phyloP scores from a whole-genome alignment of 2,888 invertebrate species.

The Drosophila meridionalis region DNA sequence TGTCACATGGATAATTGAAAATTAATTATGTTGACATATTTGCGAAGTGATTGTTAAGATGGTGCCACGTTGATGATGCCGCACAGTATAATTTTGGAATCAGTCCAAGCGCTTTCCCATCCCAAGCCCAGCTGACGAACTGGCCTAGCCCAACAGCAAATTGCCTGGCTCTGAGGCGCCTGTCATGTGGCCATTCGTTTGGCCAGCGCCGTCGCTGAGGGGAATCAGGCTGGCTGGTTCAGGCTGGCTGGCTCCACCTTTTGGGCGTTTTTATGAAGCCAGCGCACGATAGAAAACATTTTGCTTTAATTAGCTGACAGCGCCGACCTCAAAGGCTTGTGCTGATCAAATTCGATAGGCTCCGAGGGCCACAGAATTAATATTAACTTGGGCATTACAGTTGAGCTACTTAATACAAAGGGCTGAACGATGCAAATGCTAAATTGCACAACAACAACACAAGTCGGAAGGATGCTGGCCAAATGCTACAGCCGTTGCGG shows the following conservation, averaged over 20 bases:
- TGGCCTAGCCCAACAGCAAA: slow-evolving; percentile 45
- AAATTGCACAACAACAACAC: slow-evolving; percentile 40
- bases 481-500: slow-evolving; percentile 65
- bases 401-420: slow-evolving; percentile 46
- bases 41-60: slow-evolving; percentile 73
- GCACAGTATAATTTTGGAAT: slow-evolving; percentile 58
- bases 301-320: slow-evolving; percentile 56
- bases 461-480: slow-evolving; percentile 66
- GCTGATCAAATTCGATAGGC: slow-evolving; percentile 32
- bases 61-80: slow-evolving; percentile 54
- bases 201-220: slow-evolving; percentile 3
- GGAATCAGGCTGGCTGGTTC: slow-evolving; percentile 21
- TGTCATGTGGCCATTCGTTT: slow-evolving; percentile 64
- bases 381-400: slow-evolving; percentile 38
- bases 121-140: background rate
- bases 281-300: slow-evolving; percentile 49
- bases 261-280: slow-evolving; percentile 39
- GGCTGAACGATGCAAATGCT: slow-evolving; percentile 48
- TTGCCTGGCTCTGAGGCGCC: slow-evolving; percentile 45
- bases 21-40: slow-evolving; percentile 81
- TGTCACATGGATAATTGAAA: slow-evolving; percentile 75
- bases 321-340: slow-evolving; percentile 36
- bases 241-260: slow-evolving; percentile 5
- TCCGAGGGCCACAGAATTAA: slow-evolving; percentile 23
- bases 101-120: slow-evolving; percentile 8